Percentiles rank a stretch among this genome's conserved stretches.
phyloP scores from a whole-genome alignment of 2,888 invertebrate genomes.

The Zaprionus lineosus region DNA sequence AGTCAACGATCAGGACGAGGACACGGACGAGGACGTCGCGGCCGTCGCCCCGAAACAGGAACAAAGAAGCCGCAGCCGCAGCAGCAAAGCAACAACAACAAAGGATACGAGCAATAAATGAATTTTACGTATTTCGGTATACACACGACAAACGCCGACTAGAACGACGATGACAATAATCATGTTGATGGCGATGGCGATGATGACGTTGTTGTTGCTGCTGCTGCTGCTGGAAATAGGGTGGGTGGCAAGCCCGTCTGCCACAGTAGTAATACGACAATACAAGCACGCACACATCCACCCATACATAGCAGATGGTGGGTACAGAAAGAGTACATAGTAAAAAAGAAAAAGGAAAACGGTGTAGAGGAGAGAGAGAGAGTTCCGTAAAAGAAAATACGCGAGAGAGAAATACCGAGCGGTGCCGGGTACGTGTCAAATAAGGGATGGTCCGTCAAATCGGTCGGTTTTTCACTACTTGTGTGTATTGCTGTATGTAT shows the following conservation, averaged over 20 bases:
- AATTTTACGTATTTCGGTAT: slow-evolving; percentile 76
- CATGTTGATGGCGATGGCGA: slow-evolving; percentile 20
- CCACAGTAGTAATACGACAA: slow-evolving; percentile 59
- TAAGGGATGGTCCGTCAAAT: slow-evolving; percentile 65
- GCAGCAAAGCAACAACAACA: slow-evolving; percentile 42
- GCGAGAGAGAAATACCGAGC: slow-evolving; percentile 5
- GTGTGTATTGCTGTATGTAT: slow-evolving; percentile 22
- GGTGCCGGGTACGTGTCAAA: slow-evolving; percentile 53
- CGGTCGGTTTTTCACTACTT: slow-evolving; percentile 44
- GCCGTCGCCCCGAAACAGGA: slow-evolving; percentile 74
- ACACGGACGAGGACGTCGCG: slow-evolving; percentile 35
- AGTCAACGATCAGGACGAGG: slow-evolving; percentile 26
- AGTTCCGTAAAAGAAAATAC: slow-evolving; percentile 6
- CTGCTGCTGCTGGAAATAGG: slow-evolving; percentile 49
- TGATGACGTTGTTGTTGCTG: slow-evolving; percentile 33
- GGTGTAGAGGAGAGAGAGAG: slow-evolving; percentile 19
- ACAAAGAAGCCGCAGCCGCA: slow-evolving; percentile 49
- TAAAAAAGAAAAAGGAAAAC: slow-evolving; percentile 17
- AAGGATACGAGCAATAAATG: slow-evolving; percentile 67
- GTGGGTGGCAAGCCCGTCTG: slow-evolving; percentile 73
- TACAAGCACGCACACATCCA: slow-evolving; percentile 22
- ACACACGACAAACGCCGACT: slow-evolving; percentile 74
- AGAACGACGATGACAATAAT: slow-evolving; percentile 27
- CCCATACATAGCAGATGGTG: slow-evolving; percentile 58
- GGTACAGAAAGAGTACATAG: slow-evolving; percentile 66